Evolutionary conservation across 35 echinoderm and acorn worm genomes (phyloP).

Genomic region (Lytechinus pictus): DNA sequence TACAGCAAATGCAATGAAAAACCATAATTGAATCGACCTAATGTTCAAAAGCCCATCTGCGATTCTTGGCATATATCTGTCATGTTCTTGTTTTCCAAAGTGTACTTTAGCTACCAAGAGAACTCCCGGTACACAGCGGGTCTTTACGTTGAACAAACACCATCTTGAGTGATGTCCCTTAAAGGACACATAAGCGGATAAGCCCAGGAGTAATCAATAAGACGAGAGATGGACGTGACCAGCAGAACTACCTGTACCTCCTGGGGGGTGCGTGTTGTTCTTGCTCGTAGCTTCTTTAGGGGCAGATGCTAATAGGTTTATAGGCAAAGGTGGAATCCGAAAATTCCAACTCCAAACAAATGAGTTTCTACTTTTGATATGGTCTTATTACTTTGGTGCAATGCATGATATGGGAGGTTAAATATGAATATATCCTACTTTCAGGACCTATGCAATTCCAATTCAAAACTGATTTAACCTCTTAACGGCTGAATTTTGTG

Average conservation of each 20-base stretch:
- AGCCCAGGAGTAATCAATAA: neutral
- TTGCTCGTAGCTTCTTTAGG: neutral
- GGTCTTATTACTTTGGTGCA: neutral
- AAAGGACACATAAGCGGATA: neutral
- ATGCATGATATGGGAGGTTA: neutral
- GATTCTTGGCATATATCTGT: neutral
- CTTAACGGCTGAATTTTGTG: no score
- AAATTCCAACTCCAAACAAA: neutral
- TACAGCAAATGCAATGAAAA: neutral
- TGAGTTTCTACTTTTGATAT: neutral
- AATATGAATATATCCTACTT: neutral
- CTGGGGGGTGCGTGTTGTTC: neutral
- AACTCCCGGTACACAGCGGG: neutral
- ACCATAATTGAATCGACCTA: neutral
- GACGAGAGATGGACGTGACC: neutral
- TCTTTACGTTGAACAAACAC: constrained; percentile 11
- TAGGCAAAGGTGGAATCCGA: neutral
- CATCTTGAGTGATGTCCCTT: neutral
- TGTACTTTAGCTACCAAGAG: neutral
- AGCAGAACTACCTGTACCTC: neutral
- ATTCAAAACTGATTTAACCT: no score
- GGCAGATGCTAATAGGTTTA: neutral
- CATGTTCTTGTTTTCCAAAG: neutral
- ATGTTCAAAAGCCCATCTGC: neutral
- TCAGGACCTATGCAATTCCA: no score